Conservation (phyloP, 2,888 invertebrate genomes). For the Nomada ferruginata region DNA sequence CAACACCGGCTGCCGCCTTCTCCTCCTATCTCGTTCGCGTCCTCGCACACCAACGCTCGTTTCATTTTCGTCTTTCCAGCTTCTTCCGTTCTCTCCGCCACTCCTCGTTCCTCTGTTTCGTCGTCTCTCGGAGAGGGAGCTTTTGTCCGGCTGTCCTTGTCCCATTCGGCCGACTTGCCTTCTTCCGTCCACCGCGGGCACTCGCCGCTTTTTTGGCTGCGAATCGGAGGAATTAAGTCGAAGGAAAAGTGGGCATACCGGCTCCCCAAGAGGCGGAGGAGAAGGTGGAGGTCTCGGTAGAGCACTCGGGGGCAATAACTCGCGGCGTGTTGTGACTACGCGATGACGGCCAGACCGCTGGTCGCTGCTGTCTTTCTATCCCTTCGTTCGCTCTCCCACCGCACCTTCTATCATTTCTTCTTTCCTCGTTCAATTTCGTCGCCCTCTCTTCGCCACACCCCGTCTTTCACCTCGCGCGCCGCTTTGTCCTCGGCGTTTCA, state of each 20-base stretch:
- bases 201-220: conserved; percentile 72
- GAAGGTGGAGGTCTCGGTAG: conserved; percentile 45
- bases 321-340: conserved; percentile 79
- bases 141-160: conserved; percentile 6
- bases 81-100: conserved; percentile 29
- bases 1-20: conserved; percentile 46
- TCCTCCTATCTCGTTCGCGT: conserved; percentile 44
- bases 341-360: conserved; percentile 81
- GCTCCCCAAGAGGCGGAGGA: conserved; percentile 21
- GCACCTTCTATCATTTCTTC: background rate
- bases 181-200: conserved; percentile 46
- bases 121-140: background rate
- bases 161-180: background rate
- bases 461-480: conserved; percentile 31
- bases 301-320: conserved; percentile 77
- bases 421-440: background rate
- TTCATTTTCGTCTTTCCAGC: conserved; percentile 52
- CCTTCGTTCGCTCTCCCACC: conserved; percentile 8
- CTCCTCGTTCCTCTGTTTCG: background rate
- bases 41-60: conserved; percentile 37
- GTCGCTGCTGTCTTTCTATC: conserved; percentile 72
- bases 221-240: conserved; percentile 76
- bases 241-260: conserved; percentile 58
- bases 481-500: conserved; percentile 20
- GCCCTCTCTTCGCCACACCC: conserved; percentile 29